These are phyloP conservation scores for Cliona cf. orientalis DNA, from an alignment of 37 sponge, comb jelly and placozoan genomes.

Conservation along the genomic window DNA sequence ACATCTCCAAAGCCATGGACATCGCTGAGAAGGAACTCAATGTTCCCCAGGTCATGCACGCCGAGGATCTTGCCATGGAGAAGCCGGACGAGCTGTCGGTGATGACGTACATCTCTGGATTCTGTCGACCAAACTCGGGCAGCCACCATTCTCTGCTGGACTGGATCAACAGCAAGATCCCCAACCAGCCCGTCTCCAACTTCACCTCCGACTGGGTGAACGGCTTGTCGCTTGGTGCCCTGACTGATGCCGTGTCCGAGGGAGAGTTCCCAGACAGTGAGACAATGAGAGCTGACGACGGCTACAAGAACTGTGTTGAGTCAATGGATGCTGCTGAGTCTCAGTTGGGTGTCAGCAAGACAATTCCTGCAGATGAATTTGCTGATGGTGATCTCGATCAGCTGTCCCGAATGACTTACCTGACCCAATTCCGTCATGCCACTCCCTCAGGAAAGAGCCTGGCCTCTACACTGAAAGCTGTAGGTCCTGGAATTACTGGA, in stretches of 20 bases:
- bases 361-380: slow-evolving; percentile 72
- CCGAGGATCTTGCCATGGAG: slow-evolving; percentile 67
- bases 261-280: slow-evolving; percentile 63
- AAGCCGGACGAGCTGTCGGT: slow-evolving; percentile 85
- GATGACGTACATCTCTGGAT: slow-evolving; percentile 90
- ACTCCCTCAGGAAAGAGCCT: not conserved
- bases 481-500: slow-evolving; percentile 56
- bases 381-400: slow-evolving; percentile 53
- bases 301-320: slow-evolving; percentile 58
- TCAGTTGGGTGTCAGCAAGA: slow-evolving; percentile 53
- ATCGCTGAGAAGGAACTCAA: slow-evolving; percentile 75
- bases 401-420: slow-evolving; percentile 69
- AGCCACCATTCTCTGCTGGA: slow-evolving; percentile 69
- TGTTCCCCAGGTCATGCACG: slow-evolving; percentile 68
- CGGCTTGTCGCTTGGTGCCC: slow-evolving; percentile 74
- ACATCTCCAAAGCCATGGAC: slow-evolving; percentile 69
- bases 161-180: slow-evolving; percentile 79
- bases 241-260: slow-evolving; percentile 68
- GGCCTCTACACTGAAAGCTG: slow-evolving; percentile 29
- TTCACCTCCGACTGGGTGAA: slow-evolving; percentile 85
- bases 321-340: slow-evolving; percentile 71
- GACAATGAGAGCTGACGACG: slow-evolving; percentile 42
- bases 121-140: slow-evolving; percentile 73
- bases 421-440: slow-evolving; percentile 73
- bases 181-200: slow-evolving; percentile 67